Evolutionary conservation across 2,797 vertebrate genomes (phyloP).

Genomic region (Bovichtus variegatus): DNA sequence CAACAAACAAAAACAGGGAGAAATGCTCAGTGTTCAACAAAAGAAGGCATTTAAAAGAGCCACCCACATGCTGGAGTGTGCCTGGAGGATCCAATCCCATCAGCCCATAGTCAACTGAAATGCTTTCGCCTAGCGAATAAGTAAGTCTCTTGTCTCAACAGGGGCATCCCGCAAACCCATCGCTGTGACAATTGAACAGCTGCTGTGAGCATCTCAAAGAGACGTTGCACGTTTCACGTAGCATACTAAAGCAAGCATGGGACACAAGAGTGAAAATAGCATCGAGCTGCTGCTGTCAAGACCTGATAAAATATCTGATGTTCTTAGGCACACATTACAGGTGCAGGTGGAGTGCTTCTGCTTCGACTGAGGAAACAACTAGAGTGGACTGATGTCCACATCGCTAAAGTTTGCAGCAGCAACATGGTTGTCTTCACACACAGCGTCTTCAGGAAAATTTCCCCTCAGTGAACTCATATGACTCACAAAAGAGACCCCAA

Average conservation of each 20-base stretch:
- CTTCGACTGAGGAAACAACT: constrained; percentile 8
- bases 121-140: constrained; percentile 48
- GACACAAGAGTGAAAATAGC: constrained; percentile 21
- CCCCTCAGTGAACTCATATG: constrained; percentile 17
- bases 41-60: constrained; percentile 12
- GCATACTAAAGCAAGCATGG: constrained; percentile 28
- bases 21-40: constrained; percentile 27
- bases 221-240: constrained; percentile 25
- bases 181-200: constrained; percentile 57
- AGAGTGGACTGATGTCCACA: constrained; percentile 1
- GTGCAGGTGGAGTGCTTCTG: not conserved
- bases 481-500: constrained; percentile 32
- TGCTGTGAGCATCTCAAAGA: constrained; percentile 57
- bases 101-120: constrained; percentile 51
- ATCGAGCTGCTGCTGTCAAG: not conserved
- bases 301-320: constrained; percentile 13
- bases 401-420: constrained; percentile 16
- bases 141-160: constrained; percentile 41
- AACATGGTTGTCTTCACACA: constrained; percentile 29
- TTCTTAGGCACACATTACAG: constrained; percentile 15
- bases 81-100: constrained; percentile 45
- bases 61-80: constrained; percentile 9
- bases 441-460: constrained; percentile 28
- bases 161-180: constrained; percentile 36
- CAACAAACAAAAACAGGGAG: constrained; percentile 35